Percentiles rank a stretch among this genome's conserved stretches.
Conservation (phyloP, 2,797 vertebrate genomes). For the Rhinichthys osculus region DNA sequence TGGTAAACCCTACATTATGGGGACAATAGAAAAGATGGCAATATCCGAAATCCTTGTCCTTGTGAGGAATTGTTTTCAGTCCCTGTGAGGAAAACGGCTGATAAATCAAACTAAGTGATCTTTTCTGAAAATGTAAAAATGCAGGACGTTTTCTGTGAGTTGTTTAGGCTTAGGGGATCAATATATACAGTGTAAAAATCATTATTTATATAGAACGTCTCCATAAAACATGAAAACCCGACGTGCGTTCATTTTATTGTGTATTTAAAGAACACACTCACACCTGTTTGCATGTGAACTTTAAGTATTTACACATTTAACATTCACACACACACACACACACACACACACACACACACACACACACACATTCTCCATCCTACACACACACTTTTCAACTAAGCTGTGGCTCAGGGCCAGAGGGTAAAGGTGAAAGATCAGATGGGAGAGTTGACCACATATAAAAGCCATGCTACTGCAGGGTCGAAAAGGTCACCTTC, state of each 20-base stretch:
- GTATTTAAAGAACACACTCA: background rate
- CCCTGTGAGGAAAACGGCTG: too few relatives aligned
- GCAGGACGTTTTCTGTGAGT: too few relatives aligned
- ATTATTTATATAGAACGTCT: background rate
- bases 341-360: conserved; percentile 21
- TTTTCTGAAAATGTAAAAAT: too few relatives aligned
- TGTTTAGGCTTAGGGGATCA: too few relatives aligned
- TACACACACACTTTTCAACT: conserved; percentile 19
- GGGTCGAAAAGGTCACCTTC: conserved; percentile 49
- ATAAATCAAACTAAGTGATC: too few relatives aligned
- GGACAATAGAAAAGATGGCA: too few relatives aligned
- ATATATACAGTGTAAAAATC: too few relatives aligned
- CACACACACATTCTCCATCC: background rate
- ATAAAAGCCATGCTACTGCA: conserved; percentile 58
- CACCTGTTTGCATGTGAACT: conserved; percentile 7
- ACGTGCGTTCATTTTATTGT: background rate
- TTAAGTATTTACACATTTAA: background rate
- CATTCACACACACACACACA: conserved; percentile 30
- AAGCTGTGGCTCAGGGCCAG: conserved; percentile 30
- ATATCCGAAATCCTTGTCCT: too few relatives aligned
- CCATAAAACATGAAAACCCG: background rate
- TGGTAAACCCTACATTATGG: too few relatives aligned
- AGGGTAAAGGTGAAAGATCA: conserved; percentile 47
- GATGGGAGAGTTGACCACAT: conserved; percentile 58
- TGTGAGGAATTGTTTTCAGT: too few relatives aligned